Conservation (phyloP, 2,888 invertebrate species). For the Noctua janthe region DNA sequence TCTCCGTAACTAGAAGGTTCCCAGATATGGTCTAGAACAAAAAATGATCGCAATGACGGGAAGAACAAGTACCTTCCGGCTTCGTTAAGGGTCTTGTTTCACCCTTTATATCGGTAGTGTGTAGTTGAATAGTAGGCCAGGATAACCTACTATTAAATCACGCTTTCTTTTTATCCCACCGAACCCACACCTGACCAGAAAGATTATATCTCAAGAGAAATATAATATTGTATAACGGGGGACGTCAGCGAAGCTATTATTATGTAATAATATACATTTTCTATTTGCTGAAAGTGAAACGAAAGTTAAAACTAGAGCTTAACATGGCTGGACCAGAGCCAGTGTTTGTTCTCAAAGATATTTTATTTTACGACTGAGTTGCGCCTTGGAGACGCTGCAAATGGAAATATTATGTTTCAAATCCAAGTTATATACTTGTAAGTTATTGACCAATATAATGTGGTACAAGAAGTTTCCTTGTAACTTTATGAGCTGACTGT, state of each 20-base stretch:
- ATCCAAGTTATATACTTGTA: constrained; percentile 7
- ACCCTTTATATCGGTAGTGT: neutral
- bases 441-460: constrained; percentile 9
- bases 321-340: constrained; percentile 40
- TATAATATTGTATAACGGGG: constrained; percentile 11
- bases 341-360: constrained; percentile 25
- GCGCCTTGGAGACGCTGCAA: constrained; percentile 25
- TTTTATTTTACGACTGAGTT: constrained; percentile 43
- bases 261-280: constrained; percentile 5
- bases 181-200: no score
- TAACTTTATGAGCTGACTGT: no score
- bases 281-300: constrained; percentile 34
- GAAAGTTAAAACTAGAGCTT: constrained; percentile 38
- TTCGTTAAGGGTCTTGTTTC: no score
- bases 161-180: neutral
- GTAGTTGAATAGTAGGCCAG: neutral
- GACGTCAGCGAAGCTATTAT: constrained; percentile 10
- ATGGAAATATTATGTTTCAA: constrained; percentile 41
- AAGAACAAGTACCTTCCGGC: no score
- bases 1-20: no score
- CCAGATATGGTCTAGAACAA: no score
- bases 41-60: no score
- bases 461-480: neutral
- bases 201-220: neutral
- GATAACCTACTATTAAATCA: neutral